These are phyloP conservation scores for Microctonus hyperodae DNA, from an alignment of 2,888 invertebrate species.

Conservation along the genomic window DNA sequence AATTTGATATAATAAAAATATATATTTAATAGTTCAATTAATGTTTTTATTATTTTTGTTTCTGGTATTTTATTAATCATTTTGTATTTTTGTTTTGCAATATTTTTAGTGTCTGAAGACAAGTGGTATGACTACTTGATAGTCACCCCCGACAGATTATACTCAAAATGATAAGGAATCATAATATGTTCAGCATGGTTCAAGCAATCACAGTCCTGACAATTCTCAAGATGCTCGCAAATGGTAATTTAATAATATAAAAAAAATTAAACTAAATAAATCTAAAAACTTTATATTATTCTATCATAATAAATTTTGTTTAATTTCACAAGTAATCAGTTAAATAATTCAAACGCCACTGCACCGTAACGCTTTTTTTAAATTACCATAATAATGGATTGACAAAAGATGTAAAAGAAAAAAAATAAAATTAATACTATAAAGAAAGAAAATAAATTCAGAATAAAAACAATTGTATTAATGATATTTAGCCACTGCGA, in stretches of 20 bases:
- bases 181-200: constrained; percentile 73
- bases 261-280: background rate
- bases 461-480: constrained; percentile 26
- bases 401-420: constrained; percentile 28
- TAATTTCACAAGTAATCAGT: background rate
- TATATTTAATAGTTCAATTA: background rate
- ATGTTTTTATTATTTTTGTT: too few relatives aligned
- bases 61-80: background rate
- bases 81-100: background rate
- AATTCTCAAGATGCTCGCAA: constrained; percentile 81
- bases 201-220: constrained; percentile 86
- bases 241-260: constrained; percentile 68
- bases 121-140: constrained; percentile 58
- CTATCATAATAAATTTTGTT: too few relatives aligned
- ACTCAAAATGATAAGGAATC: constrained; percentile 70
- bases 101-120: constrained; percentile 37
- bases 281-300: too few relatives aligned
- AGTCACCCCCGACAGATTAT: constrained; percentile 40
- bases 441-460: too few relatives aligned
- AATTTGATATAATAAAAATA: background rate
- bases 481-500: constrained; percentile 20
- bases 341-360: background rate
- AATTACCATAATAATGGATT: constrained; percentile 23
- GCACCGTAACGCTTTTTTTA: constrained; percentile 1
- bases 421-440: too few relatives aligned